These are phyloP conservation scores for Rhynchonema sp. DNA, from an alignment of 2,888 invertebrate species.

Conservation along the genomic window DNA sequence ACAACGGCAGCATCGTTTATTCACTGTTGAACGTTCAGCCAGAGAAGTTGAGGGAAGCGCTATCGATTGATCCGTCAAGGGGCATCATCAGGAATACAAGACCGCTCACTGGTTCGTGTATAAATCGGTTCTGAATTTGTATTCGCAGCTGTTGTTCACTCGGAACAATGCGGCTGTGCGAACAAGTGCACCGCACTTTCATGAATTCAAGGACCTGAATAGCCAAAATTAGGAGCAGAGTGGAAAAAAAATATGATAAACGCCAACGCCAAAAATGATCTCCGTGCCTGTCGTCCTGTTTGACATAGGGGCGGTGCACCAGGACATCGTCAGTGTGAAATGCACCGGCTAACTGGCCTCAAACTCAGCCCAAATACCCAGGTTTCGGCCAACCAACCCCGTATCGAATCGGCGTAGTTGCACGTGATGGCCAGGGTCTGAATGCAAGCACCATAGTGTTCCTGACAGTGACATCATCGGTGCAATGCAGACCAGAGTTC, in stretches of 20 bases:
- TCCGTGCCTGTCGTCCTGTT: too few species aligned
- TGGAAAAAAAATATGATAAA: too few species aligned
- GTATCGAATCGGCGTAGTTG: background rate
- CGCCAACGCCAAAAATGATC: too few species aligned
- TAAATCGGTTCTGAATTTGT: too few species aligned
- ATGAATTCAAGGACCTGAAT: too few species aligned
- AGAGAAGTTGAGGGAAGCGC: background rate
- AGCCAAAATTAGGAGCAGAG: too few species aligned
- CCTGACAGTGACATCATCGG: background rate
- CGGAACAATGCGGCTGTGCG: too few species aligned
- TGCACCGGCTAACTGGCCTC: too few species aligned
- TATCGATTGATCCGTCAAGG: background rate
- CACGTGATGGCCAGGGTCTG: background rate
- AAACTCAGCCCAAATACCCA: too few species aligned
- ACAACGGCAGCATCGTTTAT: background rate
- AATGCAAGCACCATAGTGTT: background rate
- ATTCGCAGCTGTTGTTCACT: background rate
- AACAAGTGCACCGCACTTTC: too few species aligned
- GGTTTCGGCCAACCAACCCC: background rate
- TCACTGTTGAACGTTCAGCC: constrained; percentile 1
- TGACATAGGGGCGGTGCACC: too few species aligned
- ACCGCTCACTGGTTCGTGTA: background rate
- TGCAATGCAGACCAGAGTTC: background rate
- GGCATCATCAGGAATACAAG: background rate
- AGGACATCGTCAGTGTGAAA: too few species aligned